These are phyloP conservation scores for Spisula solida DNA, from an alignment of 2,888 invertebrate species.

Conservation along the genomic window DNA sequence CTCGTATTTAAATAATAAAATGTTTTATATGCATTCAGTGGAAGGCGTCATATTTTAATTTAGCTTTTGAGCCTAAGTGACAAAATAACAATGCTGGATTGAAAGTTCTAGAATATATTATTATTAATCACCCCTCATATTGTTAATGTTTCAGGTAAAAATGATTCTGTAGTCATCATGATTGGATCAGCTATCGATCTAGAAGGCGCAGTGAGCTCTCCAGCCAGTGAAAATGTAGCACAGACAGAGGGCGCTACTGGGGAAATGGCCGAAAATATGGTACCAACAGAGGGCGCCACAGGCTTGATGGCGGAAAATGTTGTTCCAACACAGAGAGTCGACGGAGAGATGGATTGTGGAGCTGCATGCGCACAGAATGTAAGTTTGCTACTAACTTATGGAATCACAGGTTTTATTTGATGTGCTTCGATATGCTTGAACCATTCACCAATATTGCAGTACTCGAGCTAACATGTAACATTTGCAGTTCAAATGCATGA, in stretches of 20 bases:
- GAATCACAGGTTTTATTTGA: too few species aligned
- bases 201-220: constrained; percentile 58
- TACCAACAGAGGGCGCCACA: constrained; percentile 53
- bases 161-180: constrained; percentile 47
- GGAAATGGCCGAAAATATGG: constrained; percentile 41
- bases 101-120: background rate
- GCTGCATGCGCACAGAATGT: constrained; percentile 60
- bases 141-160: constrained; percentile 6
- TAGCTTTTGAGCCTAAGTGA: background rate
- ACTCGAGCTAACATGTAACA: too few species aligned
- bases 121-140: too few species aligned
- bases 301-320: constrained; percentile 43
- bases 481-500: too few species aligned
- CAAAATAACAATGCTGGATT: background rate
- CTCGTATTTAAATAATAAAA: too few species aligned
- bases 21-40: background rate
- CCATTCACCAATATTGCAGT: too few species aligned
- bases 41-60: background rate
- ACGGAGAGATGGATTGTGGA: constrained; percentile 49
- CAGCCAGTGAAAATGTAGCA: constrained; percentile 44
- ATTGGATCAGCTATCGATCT: constrained; percentile 58
- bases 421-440: too few species aligned
- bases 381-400: constrained; percentile 22
- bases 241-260: constrained; percentile 55
- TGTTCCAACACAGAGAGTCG: constrained; percentile 44